Evolutionary conservation across 1,140 invertebrate species (phyloP), one percentile per base, ranked within the genome.

Genomic region (Nasonia vitripennis): DNA sequence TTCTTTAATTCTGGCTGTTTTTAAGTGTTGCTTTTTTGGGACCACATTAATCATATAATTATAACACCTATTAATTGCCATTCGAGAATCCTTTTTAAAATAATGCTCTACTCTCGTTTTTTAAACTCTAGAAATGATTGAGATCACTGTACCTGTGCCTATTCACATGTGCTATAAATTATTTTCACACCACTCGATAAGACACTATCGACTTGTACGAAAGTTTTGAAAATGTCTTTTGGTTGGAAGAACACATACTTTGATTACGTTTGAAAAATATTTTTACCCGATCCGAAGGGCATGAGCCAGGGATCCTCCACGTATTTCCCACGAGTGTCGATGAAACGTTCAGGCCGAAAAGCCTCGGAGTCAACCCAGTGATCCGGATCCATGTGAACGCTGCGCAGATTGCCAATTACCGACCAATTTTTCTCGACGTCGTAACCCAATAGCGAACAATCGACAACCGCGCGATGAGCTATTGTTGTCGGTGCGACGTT

Each of bases 261-360:
- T 2, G 2, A 4, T 55, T 55, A 55, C 3, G 17, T 27, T 34
- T 82, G 51, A 85, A n/a, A 10, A 86, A 84, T 85, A 67, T 78
- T 45, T 41, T 81, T 88, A 95, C 95, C 95, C 74, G 92, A 89
- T 62, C 94, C 94, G 89, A 95, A 95, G 14, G 93, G 88, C 10
- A 94, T 90, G 7, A 95, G 88, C 90, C 93, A 93, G 20, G 94
- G 91, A 82, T 94, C 92, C 7, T 91, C 90, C 10, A 93, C 79
- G n/a, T 94, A 91, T 45, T 94, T 79, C 62, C 94, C 94, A 31
- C 93, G 87, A 5, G 91, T 86, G 75, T 94, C 91, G 41, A 95
- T 90, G 87, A 95, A 95, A 84, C 95, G 89, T 87, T 95, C 94
- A 0, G 95, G 95, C 55, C 94, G 86, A 87, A 95, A 96, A 7